These are phyloP conservation scores for Brachionus asplanchnoidis DNA, from an alignment of 1,140 invertebrate genomes.

Conservation along the genomic window DNA sequence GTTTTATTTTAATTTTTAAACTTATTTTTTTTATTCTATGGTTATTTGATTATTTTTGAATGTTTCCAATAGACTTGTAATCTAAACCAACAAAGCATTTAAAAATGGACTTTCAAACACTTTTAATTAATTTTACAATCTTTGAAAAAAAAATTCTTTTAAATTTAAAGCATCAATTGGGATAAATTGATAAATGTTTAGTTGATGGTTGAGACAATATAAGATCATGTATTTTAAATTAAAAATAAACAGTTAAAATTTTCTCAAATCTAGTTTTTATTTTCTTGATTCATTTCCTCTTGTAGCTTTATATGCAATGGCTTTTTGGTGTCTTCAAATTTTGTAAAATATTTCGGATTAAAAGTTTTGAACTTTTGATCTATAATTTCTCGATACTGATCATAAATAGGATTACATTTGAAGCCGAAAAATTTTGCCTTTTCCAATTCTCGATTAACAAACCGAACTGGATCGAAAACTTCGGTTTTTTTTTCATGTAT, in stretches of 20 bases:
- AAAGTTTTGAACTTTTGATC: constrained; percentile 26
- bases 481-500: constrained; percentile 31
- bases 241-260: background rate
- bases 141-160: too few species aligned
- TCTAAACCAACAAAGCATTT: too few species aligned
- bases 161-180: too few species aligned
- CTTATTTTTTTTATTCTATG: too few species aligned
- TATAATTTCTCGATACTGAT: constrained; percentile 18
- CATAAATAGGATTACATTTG: constrained; percentile 24
- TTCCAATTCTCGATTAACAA: constrained; percentile 38
- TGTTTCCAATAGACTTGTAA: too few species aligned
- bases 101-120: too few species aligned
- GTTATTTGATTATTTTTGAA: too few species aligned
- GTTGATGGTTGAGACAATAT: too few species aligned
- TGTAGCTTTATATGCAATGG: background rate
- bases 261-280: background rate
- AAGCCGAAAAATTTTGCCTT: constrained; percentile 41
- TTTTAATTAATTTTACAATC: too few species aligned
- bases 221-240: too few species aligned
- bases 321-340: constrained; percentile 35
- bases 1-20: too few species aligned
- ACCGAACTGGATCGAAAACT: constrained; percentile 20
- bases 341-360: constrained; percentile 24
- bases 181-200: background rate
- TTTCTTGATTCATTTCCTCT: constrained; percentile 1